Evolutionary conservation across 1,140 invertebrate species (phyloP).

Genomic region (Drosophila erecta): DNA sequence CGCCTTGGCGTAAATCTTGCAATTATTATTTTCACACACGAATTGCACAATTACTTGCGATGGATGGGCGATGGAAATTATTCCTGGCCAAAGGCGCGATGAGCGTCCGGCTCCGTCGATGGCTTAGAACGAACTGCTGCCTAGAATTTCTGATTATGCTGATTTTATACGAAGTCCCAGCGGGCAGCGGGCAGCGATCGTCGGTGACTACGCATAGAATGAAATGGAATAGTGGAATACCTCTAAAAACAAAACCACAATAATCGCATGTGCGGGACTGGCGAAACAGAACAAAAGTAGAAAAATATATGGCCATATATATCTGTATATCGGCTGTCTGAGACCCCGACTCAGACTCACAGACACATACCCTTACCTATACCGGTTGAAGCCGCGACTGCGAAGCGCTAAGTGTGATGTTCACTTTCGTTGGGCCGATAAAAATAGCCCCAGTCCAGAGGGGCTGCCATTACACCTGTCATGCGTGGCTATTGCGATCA

Average conservation of each 20-base stretch:
- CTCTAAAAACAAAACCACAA: constrained; percentile 59
- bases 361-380: constrained; percentile 12
- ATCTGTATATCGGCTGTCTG: constrained; percentile 60
- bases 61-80: constrained; percentile 7
- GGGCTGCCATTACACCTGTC: constrained; percentile 47
- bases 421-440: constrained; percentile 75
- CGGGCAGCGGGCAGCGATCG: constrained; percentile 29
- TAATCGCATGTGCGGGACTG: constrained; percentile 58
- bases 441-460: constrained; percentile 55
- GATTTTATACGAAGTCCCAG: constrained; percentile 74
- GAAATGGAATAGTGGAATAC: constrained; percentile 65
- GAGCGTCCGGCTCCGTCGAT: constrained; percentile 64
- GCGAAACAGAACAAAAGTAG: constrained; percentile 76
- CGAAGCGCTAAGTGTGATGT: constrained; percentile 58
- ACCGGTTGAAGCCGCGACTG: constrained; percentile 22
- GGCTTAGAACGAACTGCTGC: constrained; percentile 77
- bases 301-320: constrained; percentile 37
- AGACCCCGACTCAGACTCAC: background rate
- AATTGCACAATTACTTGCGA: constrained; percentile 68
- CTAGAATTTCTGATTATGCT: constrained; percentile 82
- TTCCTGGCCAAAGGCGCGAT: constrained; percentile 36
- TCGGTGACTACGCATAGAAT: constrained; percentile 68
- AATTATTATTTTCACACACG: constrained; percentile 21
- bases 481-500: constrained; percentile 22
- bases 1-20: constrained; percentile 67